Evolutionary conservation across 92 coral and sea anemone genomes (phyloP).

Genomic region (Heteractis magnifica): DNA sequence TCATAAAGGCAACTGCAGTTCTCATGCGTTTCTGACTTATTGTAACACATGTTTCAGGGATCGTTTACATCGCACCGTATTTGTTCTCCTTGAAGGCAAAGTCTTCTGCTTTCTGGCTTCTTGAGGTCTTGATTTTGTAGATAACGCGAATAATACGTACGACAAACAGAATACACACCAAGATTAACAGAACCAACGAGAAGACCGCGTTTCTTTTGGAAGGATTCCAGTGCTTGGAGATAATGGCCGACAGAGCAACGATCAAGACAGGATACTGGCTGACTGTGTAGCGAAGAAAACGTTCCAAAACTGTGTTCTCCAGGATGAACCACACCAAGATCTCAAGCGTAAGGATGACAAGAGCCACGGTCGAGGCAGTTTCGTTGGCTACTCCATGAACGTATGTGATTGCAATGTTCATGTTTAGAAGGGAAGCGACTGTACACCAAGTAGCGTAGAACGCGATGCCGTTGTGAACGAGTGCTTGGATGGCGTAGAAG

Average conservation of each 20-base stretch:
- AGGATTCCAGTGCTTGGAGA: constrained; percentile 77
- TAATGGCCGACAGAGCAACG: constrained; percentile 86
- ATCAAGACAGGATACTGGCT: constrained; percentile 77
- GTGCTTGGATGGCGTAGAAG: constrained; percentile 54
- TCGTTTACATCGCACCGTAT: constrained; percentile 19
- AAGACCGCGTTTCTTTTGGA: constrained; percentile 64
- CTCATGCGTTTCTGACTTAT: too few species aligned
- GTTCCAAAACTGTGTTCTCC: constrained; percentile 69
- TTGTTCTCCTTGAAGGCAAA: constrained; percentile 1
- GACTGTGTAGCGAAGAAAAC: constrained; percentile 67
- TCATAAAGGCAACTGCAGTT: too few species aligned
- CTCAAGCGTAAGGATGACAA: constrained; percentile 70
- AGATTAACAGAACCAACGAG: constrained; percentile 59
- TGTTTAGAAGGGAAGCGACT: constrained; percentile 77
- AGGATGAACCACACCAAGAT: constrained; percentile 73
- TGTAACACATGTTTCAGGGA: neutral
- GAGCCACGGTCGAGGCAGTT: constrained; percentile 60
- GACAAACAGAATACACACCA: constrained; percentile 55
- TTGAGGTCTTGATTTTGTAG: constrained; percentile 30
- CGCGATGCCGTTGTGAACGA: constrained; percentile 84
- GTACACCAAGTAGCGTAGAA: constrained; percentile 84
- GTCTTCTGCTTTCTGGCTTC: neutral
- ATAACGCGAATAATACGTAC: constrained; percentile 61
- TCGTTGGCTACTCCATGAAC: constrained; percentile 51
- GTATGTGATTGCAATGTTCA: constrained; percentile 82